Evolutionary conservation across 2,113 vertebrate species (phyloP).

Genomic region (Bambusicola thoracicus): DNA sequence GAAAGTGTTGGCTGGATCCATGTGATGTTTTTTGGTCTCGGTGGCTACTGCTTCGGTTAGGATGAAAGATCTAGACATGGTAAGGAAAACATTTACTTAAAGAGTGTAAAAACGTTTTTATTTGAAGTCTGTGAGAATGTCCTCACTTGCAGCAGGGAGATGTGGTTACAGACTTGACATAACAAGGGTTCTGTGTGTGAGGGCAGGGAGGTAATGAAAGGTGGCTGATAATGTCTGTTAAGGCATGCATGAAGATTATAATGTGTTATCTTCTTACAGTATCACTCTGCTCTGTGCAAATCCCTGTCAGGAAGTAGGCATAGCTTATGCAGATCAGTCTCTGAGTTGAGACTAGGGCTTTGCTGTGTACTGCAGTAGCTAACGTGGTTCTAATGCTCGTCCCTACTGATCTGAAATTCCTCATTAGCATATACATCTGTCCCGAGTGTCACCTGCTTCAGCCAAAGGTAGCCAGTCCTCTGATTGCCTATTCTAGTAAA

Average conservation of each 20-base stretch:
- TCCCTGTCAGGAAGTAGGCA: rapidly evolving
- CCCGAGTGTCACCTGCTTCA: rapidly evolving
- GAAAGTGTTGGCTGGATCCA: background rate
- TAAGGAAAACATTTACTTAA: constrained; percentile 13
- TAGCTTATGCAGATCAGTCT: background rate
- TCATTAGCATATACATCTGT: background rate
- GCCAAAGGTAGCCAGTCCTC: background rate
- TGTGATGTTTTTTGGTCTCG: background rate
- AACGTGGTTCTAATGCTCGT: background rate
- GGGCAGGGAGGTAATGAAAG: background rate
- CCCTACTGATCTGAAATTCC: background rate
- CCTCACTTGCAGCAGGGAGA: background rate
- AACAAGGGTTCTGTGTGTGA: background rate
- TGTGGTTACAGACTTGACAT: background rate
- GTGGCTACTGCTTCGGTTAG: background rate
- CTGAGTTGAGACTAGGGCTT: background rate
- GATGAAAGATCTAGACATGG: background rate
- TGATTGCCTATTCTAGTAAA: background rate
- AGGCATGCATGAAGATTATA: background rate
- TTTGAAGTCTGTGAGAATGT: background rate
- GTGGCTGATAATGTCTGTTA: background rate
- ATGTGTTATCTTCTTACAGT: background rate
- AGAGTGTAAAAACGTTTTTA: background rate
- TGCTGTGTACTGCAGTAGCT: background rate
- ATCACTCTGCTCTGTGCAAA: background rate